phyloP scores from a whole-genome alignment of 1,140 invertebrate genomes.

The Aethina tumida region DNA sequence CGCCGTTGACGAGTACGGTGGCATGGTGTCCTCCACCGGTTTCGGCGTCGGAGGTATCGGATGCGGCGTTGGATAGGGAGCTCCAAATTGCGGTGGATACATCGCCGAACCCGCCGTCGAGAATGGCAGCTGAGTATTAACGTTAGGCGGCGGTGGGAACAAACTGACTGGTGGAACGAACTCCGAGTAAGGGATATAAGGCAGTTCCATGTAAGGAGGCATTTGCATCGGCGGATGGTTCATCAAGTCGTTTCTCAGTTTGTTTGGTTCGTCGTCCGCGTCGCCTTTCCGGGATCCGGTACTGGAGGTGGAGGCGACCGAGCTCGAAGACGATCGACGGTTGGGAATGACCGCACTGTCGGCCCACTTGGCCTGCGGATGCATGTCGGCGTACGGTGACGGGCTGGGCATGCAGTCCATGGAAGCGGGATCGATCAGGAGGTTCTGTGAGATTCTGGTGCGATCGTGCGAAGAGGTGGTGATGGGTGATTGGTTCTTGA shows the following conservation, averaged over 20 bases:
- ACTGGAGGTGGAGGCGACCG: constrained; percentile 51
- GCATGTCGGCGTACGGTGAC: constrained; percentile 53
- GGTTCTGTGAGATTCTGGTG: constrained; percentile 30
- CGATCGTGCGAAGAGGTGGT: constrained; percentile 19
- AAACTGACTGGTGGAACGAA: constrained; percentile 38
- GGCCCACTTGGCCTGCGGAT: constrained; percentile 57
- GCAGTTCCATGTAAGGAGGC: constrained; percentile 40
- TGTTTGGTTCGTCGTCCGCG: constrained; percentile 29
- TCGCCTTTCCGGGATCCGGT: constrained; percentile 40
- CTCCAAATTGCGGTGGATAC: constrained; percentile 49
- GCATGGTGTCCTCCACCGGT: constrained; percentile 41
- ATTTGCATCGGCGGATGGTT: constrained; percentile 38
- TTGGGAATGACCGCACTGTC: constrained; percentile 59
- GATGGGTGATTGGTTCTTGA: constrained; percentile 22
- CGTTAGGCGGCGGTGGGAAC: constrained; percentile 44
- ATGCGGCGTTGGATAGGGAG: constrained; percentile 45
- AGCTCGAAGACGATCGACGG: constrained; percentile 56
- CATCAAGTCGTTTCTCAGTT: constrained; percentile 28
- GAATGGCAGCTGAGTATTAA: constrained; percentile 49
- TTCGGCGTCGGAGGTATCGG: constrained; percentile 45
- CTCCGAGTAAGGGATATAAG: constrained; percentile 39
- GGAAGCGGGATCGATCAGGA: constrained; percentile 38
- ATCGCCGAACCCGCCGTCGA: constrained; percentile 50
- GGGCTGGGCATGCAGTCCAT: constrained; percentile 49
- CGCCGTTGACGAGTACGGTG: constrained; percentile 41